Percentiles rank a stretch among this genome's conserved stretches.
Conservation (phyloP, 2,888 invertebrate species). For the Euphydryas editha region DNA sequence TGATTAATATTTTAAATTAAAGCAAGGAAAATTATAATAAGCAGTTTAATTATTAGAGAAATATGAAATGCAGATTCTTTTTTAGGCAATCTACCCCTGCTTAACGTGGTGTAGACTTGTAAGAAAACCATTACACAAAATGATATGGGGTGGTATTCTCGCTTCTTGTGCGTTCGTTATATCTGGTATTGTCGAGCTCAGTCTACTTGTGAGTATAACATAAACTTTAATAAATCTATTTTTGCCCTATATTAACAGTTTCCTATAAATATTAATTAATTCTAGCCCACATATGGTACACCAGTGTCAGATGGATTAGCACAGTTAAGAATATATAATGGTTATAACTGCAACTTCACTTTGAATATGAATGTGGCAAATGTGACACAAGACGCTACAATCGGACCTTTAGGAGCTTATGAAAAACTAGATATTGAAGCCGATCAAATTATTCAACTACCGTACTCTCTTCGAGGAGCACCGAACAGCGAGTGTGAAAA, state of each 20-base stretch:
- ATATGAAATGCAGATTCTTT: slow-evolving; percentile 3
- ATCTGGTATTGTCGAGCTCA: slow-evolving; percentile 92
- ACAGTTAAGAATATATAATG: slow-evolving; percentile 89
- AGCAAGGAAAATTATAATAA: no score
- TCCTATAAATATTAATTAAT: slow-evolving; percentile 22
- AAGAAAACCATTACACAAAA: slow-evolving; percentile 92
- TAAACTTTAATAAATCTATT: neutral
- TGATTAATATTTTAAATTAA: no score
- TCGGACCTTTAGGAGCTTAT: slow-evolving; percentile 68
- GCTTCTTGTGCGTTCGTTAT: slow-evolving; percentile 94
- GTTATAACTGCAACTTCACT: slow-evolving; percentile 82
- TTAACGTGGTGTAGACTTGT: slow-evolving; percentile 87
- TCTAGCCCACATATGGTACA: slow-evolving; percentile 83
- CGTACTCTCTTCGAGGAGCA: slow-evolving; percentile 65
- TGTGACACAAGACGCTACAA: slow-evolving; percentile 43
- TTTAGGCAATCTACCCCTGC: slow-evolving; percentile 89
- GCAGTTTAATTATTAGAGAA: neutral
- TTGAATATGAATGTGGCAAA: slow-evolving; percentile 53
- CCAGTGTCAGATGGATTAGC: slow-evolving; percentile 83
- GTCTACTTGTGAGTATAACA: slow-evolving; percentile 84
- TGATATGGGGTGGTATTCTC: slow-evolving; percentile 93
- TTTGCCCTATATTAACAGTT: neutral
- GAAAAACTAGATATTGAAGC: slow-evolving; percentile 69
- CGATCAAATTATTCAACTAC: slow-evolving; percentile 52
- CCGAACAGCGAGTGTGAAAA: slow-evolving; percentile 53